These are phyloP conservation scores for Anniella stebbinsi DNA, from an alignment of 2,797 vertebrate genomes.

Conservation along the genomic window DNA sequence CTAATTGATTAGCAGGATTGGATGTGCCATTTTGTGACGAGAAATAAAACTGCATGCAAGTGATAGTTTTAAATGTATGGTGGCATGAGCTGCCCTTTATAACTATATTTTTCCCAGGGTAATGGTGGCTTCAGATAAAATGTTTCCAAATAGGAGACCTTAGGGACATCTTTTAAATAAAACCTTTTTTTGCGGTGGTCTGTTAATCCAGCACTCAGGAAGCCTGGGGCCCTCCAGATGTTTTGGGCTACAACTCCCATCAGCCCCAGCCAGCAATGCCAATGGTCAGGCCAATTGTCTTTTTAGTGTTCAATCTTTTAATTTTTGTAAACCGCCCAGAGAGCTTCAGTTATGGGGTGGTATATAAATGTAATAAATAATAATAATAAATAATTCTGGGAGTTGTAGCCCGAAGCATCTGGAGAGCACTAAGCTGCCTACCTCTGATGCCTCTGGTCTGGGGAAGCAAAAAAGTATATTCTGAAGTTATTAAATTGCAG, in stretches of 20 bases:
- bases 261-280: no score
- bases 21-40: neutral
- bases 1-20: slow-evolving; percentile 6
- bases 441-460: no score
- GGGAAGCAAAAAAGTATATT: neutral
- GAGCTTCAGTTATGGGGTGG: no score
- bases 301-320: no score
- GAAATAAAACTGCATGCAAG: neutral
- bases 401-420: no score
- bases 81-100: neutral
- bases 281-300: no score
- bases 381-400: no score
- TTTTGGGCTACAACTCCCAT: no score
- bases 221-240: no score
- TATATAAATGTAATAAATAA: no score
- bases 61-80: neutral
- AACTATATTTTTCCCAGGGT: neutral
- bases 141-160: neutral
- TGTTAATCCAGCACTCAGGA: neutral
- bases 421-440: no score
- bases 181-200: neutral
- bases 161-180: neutral
- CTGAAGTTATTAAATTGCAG: neutral
- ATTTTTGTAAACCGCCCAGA: no score
- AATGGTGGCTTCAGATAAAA: neutral